These are phyloP conservation scores for Sebastes cheni DNA, from an alignment of 2,797 vertebrate species.

Conservation along the genomic window DNA sequence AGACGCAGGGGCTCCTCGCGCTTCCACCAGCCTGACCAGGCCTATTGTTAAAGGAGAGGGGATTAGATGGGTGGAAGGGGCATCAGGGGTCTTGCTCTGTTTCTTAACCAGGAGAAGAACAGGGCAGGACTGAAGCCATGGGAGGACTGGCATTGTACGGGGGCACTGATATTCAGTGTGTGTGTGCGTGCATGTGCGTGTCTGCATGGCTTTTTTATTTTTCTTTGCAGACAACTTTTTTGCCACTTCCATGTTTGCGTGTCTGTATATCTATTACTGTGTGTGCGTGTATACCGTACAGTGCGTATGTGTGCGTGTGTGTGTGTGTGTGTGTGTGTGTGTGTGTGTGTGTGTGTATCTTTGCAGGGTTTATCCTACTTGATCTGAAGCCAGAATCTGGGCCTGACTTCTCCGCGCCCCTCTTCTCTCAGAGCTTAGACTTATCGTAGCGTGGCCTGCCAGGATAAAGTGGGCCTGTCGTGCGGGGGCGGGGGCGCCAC, in stretches of 20 bases:
- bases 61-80: slow-evolving; percentile 56
- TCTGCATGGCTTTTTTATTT: not conserved
- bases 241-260: not conserved
- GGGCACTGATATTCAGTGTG: slow-evolving; percentile 15
- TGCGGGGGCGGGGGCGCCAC: not conserved
- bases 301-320: not conserved
- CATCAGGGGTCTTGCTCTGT: slow-evolving; percentile 52
- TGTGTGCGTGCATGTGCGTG: not conserved
- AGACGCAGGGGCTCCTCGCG: slow-evolving; percentile 17
- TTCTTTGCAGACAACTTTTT: not conserved
- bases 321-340: not conserved
- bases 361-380: slow-evolving; percentile 38
- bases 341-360: not conserved
- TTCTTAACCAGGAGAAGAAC: slow-evolving; percentile 53
- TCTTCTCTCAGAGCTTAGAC: slow-evolving; percentile 44
- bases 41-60: slow-evolving; percentile 63
- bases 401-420: slow-evolving; percentile 16
- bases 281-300: not conserved
- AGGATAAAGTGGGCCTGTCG: slow-evolving; percentile 45
- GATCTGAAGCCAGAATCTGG: slow-evolving; percentile 38
- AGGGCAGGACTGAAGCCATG: not conserved
- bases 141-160: slow-evolving; percentile 14
- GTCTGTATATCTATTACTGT: not conserved
- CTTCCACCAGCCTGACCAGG: slow-evolving; percentile 51
- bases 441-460: slow-evolving; percentile 38